Evolutionary conservation across 1,140 invertebrate genomes (phyloP).

Genomic region (Cyclina sinensis): DNA sequence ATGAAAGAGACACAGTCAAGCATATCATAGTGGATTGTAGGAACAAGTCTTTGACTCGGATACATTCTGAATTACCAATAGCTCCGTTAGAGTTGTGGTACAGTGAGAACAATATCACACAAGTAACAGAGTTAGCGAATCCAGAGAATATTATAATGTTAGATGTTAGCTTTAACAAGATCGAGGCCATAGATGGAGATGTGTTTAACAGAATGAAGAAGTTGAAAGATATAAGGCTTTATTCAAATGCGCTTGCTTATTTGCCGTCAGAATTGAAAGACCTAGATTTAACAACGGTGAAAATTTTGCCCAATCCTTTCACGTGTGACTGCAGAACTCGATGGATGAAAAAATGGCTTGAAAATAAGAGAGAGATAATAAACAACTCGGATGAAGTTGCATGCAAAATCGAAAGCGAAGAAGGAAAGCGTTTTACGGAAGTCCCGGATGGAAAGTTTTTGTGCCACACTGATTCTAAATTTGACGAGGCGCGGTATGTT

Average conservation of each 20-base stretch:
- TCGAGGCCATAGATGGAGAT: conserved; percentile 53
- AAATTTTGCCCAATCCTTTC: conserved; percentile 74
- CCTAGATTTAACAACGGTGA: conserved; percentile 37
- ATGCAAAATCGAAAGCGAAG: conserved; percentile 71
- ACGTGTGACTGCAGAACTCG: conserved; percentile 76
- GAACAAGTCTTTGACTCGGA: conserved; percentile 22
- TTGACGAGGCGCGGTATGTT: conserved; percentile 50
- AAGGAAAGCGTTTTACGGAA: conserved; percentile 68
- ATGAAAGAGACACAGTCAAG: conserved; percentile 63
- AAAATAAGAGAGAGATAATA: conserved; percentile 30
- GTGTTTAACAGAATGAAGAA: conserved; percentile 52
- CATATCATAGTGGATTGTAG: conserved; percentile 77
- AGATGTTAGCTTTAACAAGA: conserved; percentile 65
- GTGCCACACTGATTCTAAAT: conserved; percentile 69
- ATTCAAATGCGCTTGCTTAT: conserved; percentile 72
- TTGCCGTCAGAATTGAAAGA: conserved; percentile 60
- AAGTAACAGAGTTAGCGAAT: conserved; percentile 39
- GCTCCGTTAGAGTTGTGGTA: conserved; percentile 75
- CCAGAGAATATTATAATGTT: conserved; percentile 41
- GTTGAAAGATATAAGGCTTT: conserved; percentile 63
- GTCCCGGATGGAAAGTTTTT: conserved; percentile 75
- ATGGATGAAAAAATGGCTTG: conserved; percentile 79
- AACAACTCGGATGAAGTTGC: conserved; percentile 62
- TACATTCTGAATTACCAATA: conserved; percentile 68
- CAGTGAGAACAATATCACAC: conserved; percentile 73